phyloP scores from a whole-genome alignment of 2,113 vertebrate species.

The Gopherus flavomarginatus region DNA sequence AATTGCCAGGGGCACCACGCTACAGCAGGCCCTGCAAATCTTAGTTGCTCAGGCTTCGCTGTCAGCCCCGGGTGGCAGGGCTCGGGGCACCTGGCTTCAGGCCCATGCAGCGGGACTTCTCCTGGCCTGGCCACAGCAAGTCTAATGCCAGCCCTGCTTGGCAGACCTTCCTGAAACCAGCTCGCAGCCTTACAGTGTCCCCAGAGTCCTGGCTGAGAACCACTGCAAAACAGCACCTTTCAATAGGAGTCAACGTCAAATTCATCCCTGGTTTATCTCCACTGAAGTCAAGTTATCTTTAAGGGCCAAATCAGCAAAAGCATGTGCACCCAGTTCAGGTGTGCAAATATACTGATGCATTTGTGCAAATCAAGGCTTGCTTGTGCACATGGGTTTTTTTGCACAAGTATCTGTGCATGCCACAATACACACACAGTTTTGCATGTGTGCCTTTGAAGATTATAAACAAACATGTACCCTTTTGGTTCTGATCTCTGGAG shows the following conservation, averaged over 20 bases:
- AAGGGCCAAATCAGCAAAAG: slow-evolving; percentile 12
- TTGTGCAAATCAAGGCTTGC: background rate
- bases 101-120: too few relatives aligned
- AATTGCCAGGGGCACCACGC: too few relatives aligned
- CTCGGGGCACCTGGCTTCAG: too few relatives aligned
- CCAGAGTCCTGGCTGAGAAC: too few relatives aligned
- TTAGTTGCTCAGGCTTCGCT: too few relatives aligned
- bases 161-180: too few relatives aligned
- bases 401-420: background rate
- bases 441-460: background rate
- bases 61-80: too few relatives aligned
- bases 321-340: background rate
- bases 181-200: too few relatives aligned
- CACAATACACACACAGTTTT: background rate
- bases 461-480: background rate
- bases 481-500: background rate
- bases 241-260: background rate
- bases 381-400: background rate
- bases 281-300: background rate
- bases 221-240: background rate
- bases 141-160: too few relatives aligned
- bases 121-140: too few relatives aligned
- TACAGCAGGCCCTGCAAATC: too few relatives aligned
- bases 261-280: background rate
- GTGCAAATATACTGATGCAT: background rate